Evolutionary conservation across 2,888 invertebrate genomes (phyloP).

Genomic region (Syrphus vitripennis): DNA sequence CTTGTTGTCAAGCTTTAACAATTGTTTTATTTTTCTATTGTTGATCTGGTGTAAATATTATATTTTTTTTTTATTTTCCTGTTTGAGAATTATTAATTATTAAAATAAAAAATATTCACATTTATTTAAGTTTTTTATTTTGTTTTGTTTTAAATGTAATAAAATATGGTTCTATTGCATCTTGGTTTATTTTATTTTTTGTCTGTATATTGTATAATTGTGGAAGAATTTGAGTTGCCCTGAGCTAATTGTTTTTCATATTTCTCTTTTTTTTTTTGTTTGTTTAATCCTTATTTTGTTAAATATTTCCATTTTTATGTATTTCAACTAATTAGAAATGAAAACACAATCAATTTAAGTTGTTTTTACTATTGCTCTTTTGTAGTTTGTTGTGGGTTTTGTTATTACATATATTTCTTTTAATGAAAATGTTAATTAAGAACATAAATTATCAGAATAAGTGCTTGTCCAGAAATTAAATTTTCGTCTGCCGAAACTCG

Average conservation of each 20-base stretch:
- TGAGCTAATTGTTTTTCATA: conserved; percentile 79
- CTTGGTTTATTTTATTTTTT: conserved; percentile 70
- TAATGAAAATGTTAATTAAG: conserved; percentile 20
- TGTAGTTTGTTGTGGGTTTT: conserved; percentile 51
- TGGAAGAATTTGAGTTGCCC: conserved; percentile 82
- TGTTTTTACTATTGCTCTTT: conserved; percentile 50
- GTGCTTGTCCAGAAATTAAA: conserved; percentile 61
- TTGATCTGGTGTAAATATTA: conserved; percentile 62
- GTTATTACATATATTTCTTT: not conserved
- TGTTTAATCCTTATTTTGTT: conserved; percentile 45
- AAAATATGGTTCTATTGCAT: conserved; percentile 72
- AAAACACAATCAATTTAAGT: conserved; percentile 43
- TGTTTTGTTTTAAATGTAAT: conserved; percentile 57
- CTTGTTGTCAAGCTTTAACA: conserved; percentile 51
- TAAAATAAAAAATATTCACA: conserved; percentile 59
- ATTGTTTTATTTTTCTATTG: conserved; percentile 31
- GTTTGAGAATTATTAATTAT: conserved; percentile 41
- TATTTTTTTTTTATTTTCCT: conserved; percentile 38
- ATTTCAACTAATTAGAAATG: conserved; percentile 65
- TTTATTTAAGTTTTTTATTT: conserved; percentile 50
- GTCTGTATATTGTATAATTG: conserved; percentile 72
- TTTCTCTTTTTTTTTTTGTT: conserved; percentile 64
- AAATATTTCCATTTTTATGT: conserved; percentile 54
- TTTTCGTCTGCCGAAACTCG: conserved; percentile 71
- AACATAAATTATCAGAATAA: conserved; percentile 28